Evolutionary conservation across 2,797 vertebrate genomes (phyloP).

Genomic region (Spea hammondii): DNA sequence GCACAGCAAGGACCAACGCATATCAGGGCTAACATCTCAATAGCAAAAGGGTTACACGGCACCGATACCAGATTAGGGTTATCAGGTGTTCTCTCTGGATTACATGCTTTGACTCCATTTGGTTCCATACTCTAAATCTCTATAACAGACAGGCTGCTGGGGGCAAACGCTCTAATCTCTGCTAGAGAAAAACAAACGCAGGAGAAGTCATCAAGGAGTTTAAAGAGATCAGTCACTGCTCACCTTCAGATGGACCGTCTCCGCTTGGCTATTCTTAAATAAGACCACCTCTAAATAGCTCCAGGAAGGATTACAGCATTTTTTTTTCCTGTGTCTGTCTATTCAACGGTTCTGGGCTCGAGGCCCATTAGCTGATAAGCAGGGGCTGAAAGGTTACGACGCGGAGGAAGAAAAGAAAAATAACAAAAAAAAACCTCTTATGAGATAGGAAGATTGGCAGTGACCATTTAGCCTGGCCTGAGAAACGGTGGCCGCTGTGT

Average conservation of each 20-base stretch:
- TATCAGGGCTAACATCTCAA: too few species aligned
- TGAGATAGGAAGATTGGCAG: too few species aligned
- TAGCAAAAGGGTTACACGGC: too few species aligned
- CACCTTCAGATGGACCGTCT: slow-evolving; percentile 35
- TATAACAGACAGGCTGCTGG: slow-evolving; percentile 18
- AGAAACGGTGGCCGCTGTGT: too few species aligned
- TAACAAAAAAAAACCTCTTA: background rate
- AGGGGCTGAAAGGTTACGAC: slow-evolving; percentile 17
- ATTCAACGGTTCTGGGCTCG: slow-evolving; percentile 27
- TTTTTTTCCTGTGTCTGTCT: slow-evolving; percentile 4
- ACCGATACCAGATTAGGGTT: background rate
- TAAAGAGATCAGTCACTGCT: slow-evolving; percentile 22
- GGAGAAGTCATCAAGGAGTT: background rate
- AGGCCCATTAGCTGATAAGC: slow-evolving; percentile 28
- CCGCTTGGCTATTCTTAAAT: slow-evolving; percentile 23
- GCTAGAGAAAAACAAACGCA: slow-evolving; percentile 21
- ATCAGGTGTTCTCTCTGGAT: slow-evolving; percentile 36
- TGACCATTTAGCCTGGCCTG: too few species aligned
- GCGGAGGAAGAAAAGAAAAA: background rate
- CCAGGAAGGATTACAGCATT: slow-evolving; percentile 27
- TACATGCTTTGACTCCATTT: slow-evolving; percentile 6
- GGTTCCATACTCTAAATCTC: slow-evolving; percentile 23
- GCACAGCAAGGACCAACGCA: too few species aligned
- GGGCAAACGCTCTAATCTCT: slow-evolving; percentile 37
- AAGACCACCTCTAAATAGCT: slow-evolving; percentile 40